These are phyloP conservation scores for Microcaecilia unicolor DNA, from an alignment of 2,797 vertebrate species.

Conservation along the genomic window DNA sequence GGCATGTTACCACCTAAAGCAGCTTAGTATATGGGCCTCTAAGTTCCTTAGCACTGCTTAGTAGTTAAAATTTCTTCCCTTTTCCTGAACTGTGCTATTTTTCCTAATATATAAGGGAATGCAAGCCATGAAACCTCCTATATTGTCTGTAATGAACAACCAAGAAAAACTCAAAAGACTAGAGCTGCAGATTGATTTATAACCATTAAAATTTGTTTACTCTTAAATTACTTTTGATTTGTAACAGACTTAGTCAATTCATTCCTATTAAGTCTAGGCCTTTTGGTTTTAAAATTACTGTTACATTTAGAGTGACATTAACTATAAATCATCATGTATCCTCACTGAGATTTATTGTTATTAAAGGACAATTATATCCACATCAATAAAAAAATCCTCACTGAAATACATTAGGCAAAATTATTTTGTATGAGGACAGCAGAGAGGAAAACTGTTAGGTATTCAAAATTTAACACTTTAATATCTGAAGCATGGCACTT, in stretches of 20 bases:
- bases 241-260: conserved; percentile 8
- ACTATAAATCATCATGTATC: conserved; percentile 34
- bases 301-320: conserved; percentile 22
- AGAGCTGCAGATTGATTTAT: conserved; percentile 15
- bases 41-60: too few relatives aligned
- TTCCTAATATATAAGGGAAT: neutral
- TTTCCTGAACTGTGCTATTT: too few relatives aligned
- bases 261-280: conserved; percentile 16
- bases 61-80: too few relatives aligned
- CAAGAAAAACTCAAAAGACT: neutral
- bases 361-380: conserved; percentile 29
- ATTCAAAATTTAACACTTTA: conserved; percentile 2
- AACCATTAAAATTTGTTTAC: conserved; percentile 16
- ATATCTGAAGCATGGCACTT: neutral
- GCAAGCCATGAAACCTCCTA: neutral
- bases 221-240: conserved; percentile 21
- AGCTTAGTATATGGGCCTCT: too few relatives aligned
- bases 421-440: conserved; percentile 9
- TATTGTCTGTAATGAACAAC: conserved; percentile 2
- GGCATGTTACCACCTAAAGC: too few relatives aligned
- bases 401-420: conserved; percentile 33
- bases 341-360: conserved; percentile 22
- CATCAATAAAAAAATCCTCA: conserved; percentile 19
- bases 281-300: conserved; percentile 22
- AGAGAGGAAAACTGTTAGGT: conserved; percentile 20